Percentiles rank a stretch among this genome's conserved stretches.
phyloP scores from a whole-genome alignment of 1,140 invertebrate species.

The Bilobella aurantiaca region DNA sequence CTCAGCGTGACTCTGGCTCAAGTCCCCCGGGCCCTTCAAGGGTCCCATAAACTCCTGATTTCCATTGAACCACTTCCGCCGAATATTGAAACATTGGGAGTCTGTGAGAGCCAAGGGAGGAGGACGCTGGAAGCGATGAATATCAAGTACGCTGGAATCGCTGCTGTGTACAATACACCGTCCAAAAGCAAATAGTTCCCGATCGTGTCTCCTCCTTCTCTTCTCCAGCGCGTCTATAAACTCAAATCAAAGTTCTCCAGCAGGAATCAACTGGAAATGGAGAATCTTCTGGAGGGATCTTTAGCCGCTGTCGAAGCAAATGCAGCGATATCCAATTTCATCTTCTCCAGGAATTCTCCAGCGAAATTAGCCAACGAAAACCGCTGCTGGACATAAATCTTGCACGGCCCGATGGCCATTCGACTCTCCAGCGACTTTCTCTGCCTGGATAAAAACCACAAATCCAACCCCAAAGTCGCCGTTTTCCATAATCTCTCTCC shows the following conservation, averaged over 20 bases:
- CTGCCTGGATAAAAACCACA: not conserved
- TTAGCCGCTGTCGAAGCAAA: not conserved
- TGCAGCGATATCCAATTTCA: not conserved
- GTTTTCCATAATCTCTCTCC: not conserved
- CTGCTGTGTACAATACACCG: no score
- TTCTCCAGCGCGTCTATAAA: no score
- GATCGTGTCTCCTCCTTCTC: no score
- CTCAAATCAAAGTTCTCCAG: no score
- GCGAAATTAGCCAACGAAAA: not conserved
- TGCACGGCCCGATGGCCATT: not conserved
- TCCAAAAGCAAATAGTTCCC: no score
- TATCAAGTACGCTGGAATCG: slow-evolving; percentile 2
- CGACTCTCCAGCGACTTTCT: not conserved
- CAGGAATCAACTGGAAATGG: not conserved
- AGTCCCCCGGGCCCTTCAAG: no score
- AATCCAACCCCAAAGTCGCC: not conserved
- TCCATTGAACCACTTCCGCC: not conserved
- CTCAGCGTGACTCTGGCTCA: no score
- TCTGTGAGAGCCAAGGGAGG: not conserved
- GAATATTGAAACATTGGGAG: not conserved
- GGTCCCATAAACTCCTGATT: no score
- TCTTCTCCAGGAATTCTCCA: no score
- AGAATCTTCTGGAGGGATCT: not conserved
- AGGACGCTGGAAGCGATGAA: not conserved
- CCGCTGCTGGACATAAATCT: not conserved